Evolutionary conservation across 2,888 invertebrate species (phyloP), one percentile per base, ranked within the genome.

Genomic region (Drosophila nigricruria): DNA sequence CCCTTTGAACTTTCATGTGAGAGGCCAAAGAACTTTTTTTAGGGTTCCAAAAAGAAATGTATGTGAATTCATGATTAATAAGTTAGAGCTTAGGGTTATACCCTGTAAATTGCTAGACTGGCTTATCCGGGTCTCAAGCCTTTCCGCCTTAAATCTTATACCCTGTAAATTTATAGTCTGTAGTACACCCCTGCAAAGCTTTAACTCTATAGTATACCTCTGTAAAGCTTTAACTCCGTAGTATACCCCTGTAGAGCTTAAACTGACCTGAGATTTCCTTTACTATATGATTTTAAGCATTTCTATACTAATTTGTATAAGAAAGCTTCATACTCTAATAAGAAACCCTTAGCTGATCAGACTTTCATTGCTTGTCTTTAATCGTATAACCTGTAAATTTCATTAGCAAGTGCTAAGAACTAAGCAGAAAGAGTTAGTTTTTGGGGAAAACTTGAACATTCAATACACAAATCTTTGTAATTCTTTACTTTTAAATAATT

Each of bases 1-100:
- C 16, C 27, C 25, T 49, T 42, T 60, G 36, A 60, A 45, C 53
- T 38, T 45, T 45, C 38, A 47, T 30, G 53, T 66, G 40, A n/a
- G 57, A 38, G 43, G 62, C 20, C 43, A 56, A 56, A 54, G 20
- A 54, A 61, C 52, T 60, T 40, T 32, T 23, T n/a, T 30, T 30
- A 20, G 18, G 20, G 49, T 14, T 50, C 5, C 14, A 49, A 58
- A 58, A 27, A 10, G 20, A 5, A 5, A 10, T 25, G 14, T 43
- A 43, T 23, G 23, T 23, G 23, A 23, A 23, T 14, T 23, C 14
- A 23, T 14, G 45, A 16, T 47, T n/a, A 10, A 10, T n/a, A 27
- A 10, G 12, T 12, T n/a, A n/a, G 25, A 25, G 27, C 16, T 8
- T 27, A 5, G 9, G 2, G 0, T 10, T 4, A 47, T 47, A 47